phyloP scores from a whole-genome alignment of 1,140 invertebrate species.

The Pachypeltis micranthus region DNA sequence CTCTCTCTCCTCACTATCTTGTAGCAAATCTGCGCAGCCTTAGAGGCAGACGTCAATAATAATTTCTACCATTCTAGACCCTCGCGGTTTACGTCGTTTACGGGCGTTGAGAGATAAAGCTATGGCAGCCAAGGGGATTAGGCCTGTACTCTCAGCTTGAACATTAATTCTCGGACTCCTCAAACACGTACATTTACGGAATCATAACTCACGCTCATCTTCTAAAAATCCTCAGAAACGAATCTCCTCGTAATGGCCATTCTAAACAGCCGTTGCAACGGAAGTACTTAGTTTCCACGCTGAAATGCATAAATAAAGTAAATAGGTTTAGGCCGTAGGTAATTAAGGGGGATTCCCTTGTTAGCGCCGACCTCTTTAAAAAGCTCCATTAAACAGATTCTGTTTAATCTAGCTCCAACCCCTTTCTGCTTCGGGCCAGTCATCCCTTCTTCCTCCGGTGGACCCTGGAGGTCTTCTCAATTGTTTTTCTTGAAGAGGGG shows the following conservation, averaged over 20 bases:
- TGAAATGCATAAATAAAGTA: slow-evolving; percentile 21
- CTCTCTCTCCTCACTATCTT: too few relatives aligned
- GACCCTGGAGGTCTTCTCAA: not conserved
- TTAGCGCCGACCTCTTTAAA: slow-evolving; percentile 18
- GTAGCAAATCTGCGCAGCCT: too few relatives aligned
- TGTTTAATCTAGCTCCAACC: slow-evolving; percentile 10
- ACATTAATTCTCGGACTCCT: too few relatives aligned
- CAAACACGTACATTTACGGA: not conserved
- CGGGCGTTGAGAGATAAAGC: too few relatives aligned
- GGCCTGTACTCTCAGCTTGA: too few relatives aligned
- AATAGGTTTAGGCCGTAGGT: slow-evolving; percentile 17
- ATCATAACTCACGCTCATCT: not conserved
- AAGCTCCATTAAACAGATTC: slow-evolving; percentile 20
- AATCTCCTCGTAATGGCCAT: not conserved
- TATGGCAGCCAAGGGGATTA: too few relatives aligned
- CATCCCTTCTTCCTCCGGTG: not conserved
- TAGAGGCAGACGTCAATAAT: too few relatives aligned
- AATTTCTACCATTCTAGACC: too few relatives aligned
- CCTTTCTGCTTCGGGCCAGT: not conserved
- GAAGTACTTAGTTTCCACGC: not conserved
- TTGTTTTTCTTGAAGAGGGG: slow-evolving; percentile 10
- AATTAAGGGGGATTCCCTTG: slow-evolving; percentile 4
- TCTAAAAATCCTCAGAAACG: not conserved
- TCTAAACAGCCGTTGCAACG: slow-evolving; percentile 1
- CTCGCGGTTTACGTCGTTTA: too few relatives aligned